Evolutionary conservation across 2,888 invertebrate species (phyloP).

Genomic region (Cephus rjabovi): DNA sequence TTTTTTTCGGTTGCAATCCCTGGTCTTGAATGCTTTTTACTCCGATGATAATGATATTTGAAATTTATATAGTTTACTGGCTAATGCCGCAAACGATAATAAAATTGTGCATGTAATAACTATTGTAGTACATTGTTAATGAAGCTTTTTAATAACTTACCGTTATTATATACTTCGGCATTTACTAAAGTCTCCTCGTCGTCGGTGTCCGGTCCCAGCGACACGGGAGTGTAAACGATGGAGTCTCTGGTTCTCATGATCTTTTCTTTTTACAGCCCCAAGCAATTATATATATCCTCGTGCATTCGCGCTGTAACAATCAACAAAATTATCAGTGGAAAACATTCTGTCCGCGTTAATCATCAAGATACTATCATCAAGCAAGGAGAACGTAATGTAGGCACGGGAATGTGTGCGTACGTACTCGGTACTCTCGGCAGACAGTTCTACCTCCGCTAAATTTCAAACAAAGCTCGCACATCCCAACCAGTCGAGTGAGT

Average conservation of each 20-base stretch:
- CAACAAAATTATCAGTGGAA: neutral
- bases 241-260: slow-evolving; percentile 61
- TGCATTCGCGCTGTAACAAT: neutral
- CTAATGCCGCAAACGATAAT: neutral
- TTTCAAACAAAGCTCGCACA: slow-evolving; percentile 6
- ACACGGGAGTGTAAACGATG: slow-evolving; percentile 62
- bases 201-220: slow-evolving; percentile 62
- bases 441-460: slow-evolving; percentile 2
- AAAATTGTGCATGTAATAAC: neutral
- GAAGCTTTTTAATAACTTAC: slow-evolving; percentile 30
- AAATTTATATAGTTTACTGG: neutral
- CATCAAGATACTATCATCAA: neutral
- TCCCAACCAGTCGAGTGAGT: slow-evolving; percentile 18
- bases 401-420: neutral
- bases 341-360: neutral
- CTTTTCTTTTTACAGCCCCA: neutral
- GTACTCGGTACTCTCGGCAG: neutral
- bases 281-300: neutral
- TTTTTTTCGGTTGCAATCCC: too few relatives aligned
- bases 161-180: slow-evolving; percentile 62
- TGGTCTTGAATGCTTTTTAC: neutral
- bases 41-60: neutral
- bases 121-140: neutral
- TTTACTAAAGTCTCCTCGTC: slow-evolving; percentile 64
- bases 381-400: neutral